Conservation (phyloP, 1,140 invertebrate genomes). For the Sinonovacula constricta region DNA sequence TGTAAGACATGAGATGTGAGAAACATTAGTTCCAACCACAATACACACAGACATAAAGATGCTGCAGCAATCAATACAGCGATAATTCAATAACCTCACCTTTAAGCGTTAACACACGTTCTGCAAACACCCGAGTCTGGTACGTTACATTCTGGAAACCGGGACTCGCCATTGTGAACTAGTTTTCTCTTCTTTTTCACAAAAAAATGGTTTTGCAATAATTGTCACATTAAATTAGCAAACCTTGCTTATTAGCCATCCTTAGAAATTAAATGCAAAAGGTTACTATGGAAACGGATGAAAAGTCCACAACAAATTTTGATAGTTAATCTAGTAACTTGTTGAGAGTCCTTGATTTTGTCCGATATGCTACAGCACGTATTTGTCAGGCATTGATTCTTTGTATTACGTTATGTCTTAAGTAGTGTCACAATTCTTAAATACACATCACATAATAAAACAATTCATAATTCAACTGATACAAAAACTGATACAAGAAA, state of each 20-base stretch:
- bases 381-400: constrained; percentile 25
- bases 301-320: too few species aligned
- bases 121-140: constrained; percentile 47
- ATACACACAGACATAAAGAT: too few species aligned
- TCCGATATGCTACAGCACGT: constrained; percentile 26
- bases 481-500: background rate
- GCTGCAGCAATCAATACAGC: too few species aligned
- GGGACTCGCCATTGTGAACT: constrained; percentile 47
- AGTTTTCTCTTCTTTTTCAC: constrained; percentile 3
- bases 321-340: too few species aligned
- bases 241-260: too few species aligned
- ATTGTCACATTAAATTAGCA: too few species aligned
- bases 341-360: too few species aligned
- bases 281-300: too few species aligned
- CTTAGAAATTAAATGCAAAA: too few species aligned
- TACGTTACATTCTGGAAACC: constrained; percentile 55
- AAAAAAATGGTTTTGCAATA: too few species aligned
- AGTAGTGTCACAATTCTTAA: background rate
- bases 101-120: constrained; percentile 46
- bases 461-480: background rate
- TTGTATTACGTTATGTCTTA: background rate
- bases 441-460: background rate
- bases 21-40: too few species aligned
- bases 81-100: constrained; percentile 29
- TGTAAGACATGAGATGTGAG: too few species aligned